Evolutionary conservation across 2,797 vertebrate species (phyloP).

Genomic region (Onychomys torridus): DNA sequence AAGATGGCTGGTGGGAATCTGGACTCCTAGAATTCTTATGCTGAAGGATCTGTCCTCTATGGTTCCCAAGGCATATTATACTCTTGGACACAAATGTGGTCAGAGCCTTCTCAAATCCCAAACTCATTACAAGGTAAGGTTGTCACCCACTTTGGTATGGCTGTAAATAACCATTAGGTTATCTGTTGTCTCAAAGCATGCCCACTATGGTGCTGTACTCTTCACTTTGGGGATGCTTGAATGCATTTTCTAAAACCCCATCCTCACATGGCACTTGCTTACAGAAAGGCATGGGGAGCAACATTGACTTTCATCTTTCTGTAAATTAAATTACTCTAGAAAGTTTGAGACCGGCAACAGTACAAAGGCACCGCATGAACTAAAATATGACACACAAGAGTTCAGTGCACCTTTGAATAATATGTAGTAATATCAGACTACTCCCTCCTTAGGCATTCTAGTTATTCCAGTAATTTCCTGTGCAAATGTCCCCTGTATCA

Average conservation of each 20-base stretch:
- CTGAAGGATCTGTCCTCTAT: too few relatives aligned
- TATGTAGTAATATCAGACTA: not conserved
- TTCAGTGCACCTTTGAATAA: not conserved
- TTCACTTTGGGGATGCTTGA: too few relatives aligned
- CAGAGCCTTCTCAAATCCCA: not conserved
- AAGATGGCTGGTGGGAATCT: not conserved
- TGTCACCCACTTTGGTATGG: not conserved
- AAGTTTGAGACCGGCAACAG: not conserved
- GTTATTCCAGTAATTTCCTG: not conserved
- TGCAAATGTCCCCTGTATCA: not conserved
- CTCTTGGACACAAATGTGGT: not conserved
- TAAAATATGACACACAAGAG: not conserved
- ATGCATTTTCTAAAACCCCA: not conserved
- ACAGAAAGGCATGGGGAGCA: not conserved
- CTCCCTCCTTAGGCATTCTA: not conserved
- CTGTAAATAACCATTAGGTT: not conserved
- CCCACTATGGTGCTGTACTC: not conserved
- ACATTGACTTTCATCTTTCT: fast-evolving
- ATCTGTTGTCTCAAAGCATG: not conserved
- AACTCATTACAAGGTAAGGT: not conserved
- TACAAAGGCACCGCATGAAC: not conserved
- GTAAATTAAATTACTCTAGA: not conserved
- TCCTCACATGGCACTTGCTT: fast-evolving
- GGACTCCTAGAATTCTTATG: not conserved
- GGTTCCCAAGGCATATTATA: not conserved